These are phyloP conservation scores for Meiosimyza decipiens DNA, from an alignment of 2,888 invertebrate species.

Conservation along the genomic window DNA sequence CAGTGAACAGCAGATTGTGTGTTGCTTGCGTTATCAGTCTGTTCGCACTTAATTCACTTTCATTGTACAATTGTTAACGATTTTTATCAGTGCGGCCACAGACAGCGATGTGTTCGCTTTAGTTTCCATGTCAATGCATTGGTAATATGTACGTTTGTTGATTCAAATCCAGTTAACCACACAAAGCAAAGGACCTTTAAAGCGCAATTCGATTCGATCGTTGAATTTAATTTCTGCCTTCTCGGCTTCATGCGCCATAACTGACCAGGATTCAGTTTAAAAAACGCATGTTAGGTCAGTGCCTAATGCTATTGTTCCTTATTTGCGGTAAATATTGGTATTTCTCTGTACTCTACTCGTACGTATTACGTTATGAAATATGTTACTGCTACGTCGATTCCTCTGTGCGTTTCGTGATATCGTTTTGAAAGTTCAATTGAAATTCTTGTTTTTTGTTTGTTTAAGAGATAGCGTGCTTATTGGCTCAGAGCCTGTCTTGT, in stretches of 20 bases:
- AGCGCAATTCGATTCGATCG: constrained; percentile 1
- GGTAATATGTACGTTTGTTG: not conserved
- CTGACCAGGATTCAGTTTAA: constrained; percentile 1
- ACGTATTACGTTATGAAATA: not conserved
- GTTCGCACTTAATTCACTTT: constrained; percentile 12
- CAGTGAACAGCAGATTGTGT: no score
- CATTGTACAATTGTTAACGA: constrained; percentile 2
- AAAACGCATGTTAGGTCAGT: constrained; percentile 1
- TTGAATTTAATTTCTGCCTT: not conserved
- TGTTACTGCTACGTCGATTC: not conserved
- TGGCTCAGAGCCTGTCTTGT: no score
- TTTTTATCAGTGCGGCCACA: constrained; percentile 3
- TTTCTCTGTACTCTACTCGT: not conserved
- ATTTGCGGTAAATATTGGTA: no score
- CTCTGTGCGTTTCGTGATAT: constrained; percentile 5
- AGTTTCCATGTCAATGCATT: constrained; percentile 13
- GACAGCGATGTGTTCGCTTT: not conserved
- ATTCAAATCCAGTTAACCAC: not conserved
- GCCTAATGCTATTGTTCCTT: not conserved
- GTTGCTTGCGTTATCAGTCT: not conserved
- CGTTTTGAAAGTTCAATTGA: not conserved
- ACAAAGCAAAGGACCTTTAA: not conserved
- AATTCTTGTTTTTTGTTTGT: no score
- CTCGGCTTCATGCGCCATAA: not conserved
- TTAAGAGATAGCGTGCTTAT: no score